Conservation (phyloP, 2,888 invertebrate species). For the Polietes domitor region DNA sequence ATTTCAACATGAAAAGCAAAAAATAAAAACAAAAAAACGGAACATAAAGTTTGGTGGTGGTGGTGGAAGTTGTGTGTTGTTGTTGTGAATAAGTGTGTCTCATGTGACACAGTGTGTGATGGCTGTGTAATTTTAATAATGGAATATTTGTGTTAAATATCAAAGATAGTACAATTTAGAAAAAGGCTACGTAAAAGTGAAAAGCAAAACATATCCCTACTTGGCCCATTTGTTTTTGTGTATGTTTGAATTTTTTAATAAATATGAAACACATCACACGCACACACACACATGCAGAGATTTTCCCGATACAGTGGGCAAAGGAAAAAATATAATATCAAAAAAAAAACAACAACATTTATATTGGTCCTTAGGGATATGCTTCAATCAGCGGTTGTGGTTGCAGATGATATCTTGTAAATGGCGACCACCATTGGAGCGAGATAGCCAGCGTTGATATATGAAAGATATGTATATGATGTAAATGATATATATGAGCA, state of each 20-base stretch:
- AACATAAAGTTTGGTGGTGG: too few species aligned
- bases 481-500: not conserved
- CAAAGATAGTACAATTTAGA: not conserved
- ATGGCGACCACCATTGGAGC: not conserved
- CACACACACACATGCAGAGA: too few species aligned
- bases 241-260: not conserved
- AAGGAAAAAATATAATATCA: not conserved
- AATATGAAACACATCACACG: not conserved
- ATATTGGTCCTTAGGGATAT: not conserved
- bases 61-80: not conserved
- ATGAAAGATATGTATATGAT: too few species aligned
- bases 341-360: not conserved
- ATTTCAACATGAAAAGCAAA: not conserved
- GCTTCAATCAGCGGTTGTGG: not conserved
- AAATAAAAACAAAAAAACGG: too few species aligned
- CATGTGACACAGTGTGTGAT: slow-evolving; percentile 22
- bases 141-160: slow-evolving; percentile 17
- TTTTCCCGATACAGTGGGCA: not conserved
- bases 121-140: slow-evolving; percentile 20
- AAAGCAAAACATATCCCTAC: not conserved
- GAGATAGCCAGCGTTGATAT: not conserved
- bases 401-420: not conserved
- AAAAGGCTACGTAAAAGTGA: not conserved
- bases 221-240: not conserved
- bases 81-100: not conserved